phyloP scores from a whole-genome alignment of 2,888 invertebrate species.

The Tethea ocularis region DNA sequence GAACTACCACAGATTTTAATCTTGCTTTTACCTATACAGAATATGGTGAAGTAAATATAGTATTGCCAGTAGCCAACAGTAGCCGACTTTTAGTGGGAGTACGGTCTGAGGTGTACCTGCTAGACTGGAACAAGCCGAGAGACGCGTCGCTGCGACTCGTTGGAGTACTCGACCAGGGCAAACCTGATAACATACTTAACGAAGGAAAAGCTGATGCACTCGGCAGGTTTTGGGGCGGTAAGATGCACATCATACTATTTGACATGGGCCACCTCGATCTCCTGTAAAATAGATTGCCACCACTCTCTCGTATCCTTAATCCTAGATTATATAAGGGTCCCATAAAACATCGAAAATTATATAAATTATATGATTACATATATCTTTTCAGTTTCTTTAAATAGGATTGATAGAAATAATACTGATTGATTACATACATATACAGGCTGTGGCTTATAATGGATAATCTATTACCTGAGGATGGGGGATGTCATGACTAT shows the following conservation, averaged over 20 bases:
- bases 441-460: too few relatives aligned
- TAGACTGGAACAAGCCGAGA: conserved; percentile 63
- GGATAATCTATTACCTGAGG: too few relatives aligned
- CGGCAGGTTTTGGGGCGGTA: conserved; percentile 84
- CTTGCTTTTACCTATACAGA: conserved; percentile 30
- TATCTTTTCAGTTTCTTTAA: too few relatives aligned
- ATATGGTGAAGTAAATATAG: conserved; percentile 65
- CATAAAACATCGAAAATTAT: too few relatives aligned
- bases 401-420: too few relatives aligned
- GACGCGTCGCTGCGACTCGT: conserved; percentile 30
- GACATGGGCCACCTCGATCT: too few relatives aligned
- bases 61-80: conserved; percentile 56
- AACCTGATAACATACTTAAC: conserved; percentile 71
- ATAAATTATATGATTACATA: too few relatives aligned
- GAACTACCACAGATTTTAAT: neutral
- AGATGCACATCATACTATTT: conserved; percentile 7
- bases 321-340: too few relatives aligned
- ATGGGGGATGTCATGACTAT: too few relatives aligned
- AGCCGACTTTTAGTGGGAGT: conserved; percentile 57
- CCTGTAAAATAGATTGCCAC: too few relatives aligned
- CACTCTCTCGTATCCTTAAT: too few relatives aligned
- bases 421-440: too few relatives aligned
- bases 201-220: conserved; percentile 85
- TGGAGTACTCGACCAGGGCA: conserved; percentile 32
- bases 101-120: conserved; percentile 52